phyloP scores from a whole-genome alignment of 2,888 invertebrate species.

The Diadegma fenestrale region DNA sequence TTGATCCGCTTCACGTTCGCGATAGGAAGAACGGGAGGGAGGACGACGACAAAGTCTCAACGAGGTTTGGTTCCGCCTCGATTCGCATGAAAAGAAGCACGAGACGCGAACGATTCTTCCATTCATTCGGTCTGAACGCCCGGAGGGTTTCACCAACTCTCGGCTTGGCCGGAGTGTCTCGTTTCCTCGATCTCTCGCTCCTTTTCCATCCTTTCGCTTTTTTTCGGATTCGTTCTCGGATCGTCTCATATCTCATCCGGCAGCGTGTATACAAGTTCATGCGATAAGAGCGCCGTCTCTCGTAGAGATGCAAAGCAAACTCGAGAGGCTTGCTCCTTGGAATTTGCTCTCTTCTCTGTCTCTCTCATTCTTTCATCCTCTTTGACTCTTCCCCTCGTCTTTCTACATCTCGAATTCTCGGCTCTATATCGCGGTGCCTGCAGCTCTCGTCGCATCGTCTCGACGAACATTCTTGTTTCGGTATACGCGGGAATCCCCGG shows the following conservation, averaged over 20 bases:
- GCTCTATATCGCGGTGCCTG: constrained; percentile 40
- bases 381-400: background rate
- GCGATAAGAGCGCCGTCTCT: constrained; percentile 71
- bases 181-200: constrained; percentile 1
- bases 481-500: constrained; percentile 41
- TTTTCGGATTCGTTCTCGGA: constrained; percentile 47
- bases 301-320: constrained; percentile 71
- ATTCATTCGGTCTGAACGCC: constrained; percentile 60
- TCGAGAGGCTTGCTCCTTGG: constrained; percentile 64
- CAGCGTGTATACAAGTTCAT: constrained; percentile 70
- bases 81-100: constrained; percentile 61
- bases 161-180: background rate
- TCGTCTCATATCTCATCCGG: constrained; percentile 61
- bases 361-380: constrained; percentile 1
- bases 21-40: constrained; percentile 36
- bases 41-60: constrained; percentile 43
- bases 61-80: constrained; percentile 60
- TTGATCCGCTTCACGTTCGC: constrained; percentile 43
- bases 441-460: constrained; percentile 57
- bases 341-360: constrained; percentile 57
- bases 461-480: constrained; percentile 62
- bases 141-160: constrained; percentile 27
- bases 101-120: constrained; percentile 57
- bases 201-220: constrained; percentile 12
- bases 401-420: constrained; percentile 27